Conservation (phyloP, 2,797 vertebrate genomes). For the Macrochelys suwanniensis region DNA sequence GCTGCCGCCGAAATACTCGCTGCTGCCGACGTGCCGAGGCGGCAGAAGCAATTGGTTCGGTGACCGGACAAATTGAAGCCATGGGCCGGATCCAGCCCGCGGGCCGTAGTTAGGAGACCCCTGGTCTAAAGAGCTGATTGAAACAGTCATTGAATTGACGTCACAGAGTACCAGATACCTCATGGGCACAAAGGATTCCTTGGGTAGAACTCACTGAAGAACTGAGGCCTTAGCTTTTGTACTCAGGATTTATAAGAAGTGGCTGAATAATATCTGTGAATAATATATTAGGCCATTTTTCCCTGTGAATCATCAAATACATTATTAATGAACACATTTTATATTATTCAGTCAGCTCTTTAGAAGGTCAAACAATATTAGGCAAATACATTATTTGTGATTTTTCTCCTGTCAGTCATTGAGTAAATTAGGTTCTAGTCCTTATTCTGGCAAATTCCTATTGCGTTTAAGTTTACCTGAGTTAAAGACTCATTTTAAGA, state of each 20-base stretch:
- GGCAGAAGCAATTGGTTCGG: too few species aligned
- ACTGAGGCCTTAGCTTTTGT: neutral
- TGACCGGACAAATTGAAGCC: too few species aligned
- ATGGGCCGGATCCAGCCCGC: too few species aligned
- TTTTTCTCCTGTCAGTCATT: neutral
- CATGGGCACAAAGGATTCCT: neutral
- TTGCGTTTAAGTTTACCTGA: slow-evolving; percentile 39
- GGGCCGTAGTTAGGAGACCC: too few species aligned
- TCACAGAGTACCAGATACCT: neutral
- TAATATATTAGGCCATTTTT: slow-evolving; percentile 59
- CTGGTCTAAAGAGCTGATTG: neutral
- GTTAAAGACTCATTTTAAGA: neutral
- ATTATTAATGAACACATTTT: neutral
- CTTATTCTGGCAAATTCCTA: neutral
- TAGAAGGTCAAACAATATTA: slow-evolving; percentile 28
- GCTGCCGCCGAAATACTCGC: too few species aligned
- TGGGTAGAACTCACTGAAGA: neutral
- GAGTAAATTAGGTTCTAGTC: neutral
- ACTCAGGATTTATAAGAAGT: slow-evolving; percentile 7
- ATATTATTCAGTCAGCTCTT: slow-evolving; percentile 45
- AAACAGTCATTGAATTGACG: neutral
- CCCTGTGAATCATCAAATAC: slow-evolving; percentile 33
- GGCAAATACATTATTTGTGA: slow-evolving; percentile 8
- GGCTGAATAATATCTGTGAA: slow-evolving; percentile 63
- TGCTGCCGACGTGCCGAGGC: too few species aligned